phyloP scores from a whole-genome alignment of 2,113 vertebrate species.

The Sphyrna mokarran region DNA sequence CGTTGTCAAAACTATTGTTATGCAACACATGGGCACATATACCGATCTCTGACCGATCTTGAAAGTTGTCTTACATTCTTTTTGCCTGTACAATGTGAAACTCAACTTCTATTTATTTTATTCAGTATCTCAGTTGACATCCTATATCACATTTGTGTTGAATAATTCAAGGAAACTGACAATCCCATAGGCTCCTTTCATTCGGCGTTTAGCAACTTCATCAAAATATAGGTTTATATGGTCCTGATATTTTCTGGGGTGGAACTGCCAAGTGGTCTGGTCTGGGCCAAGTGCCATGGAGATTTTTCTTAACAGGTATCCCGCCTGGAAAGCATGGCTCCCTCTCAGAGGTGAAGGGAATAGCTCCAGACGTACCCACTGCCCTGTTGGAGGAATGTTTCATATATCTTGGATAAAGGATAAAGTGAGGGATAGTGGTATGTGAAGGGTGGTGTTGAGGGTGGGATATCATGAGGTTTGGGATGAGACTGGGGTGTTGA shows the following conservation, averaged over 20 bases:
- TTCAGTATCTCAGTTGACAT: background rate
- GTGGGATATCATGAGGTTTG: background rate
- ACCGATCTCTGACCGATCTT: background rate
- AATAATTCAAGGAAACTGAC: background rate
- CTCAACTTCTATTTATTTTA: background rate
- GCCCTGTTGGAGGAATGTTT: too few species aligned
- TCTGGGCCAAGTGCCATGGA: too few species aligned
- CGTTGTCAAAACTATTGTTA: background rate
- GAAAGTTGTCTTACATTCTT: background rate
- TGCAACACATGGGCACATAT: background rate
- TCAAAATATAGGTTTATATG: background rate
- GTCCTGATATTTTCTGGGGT: too few species aligned
- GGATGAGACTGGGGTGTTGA: background rate
- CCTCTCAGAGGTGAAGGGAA: too few species aligned
- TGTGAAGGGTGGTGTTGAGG: background rate
- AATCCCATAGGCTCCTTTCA: background rate
- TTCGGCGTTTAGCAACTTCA: background rate
- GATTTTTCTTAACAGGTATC: too few species aligned
- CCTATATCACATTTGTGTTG: background rate
- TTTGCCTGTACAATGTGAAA: background rate
- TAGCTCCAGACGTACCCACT: too few species aligned
- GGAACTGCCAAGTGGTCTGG: too few species aligned
- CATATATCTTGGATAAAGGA: background rate
- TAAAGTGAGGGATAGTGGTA: too few species aligned
- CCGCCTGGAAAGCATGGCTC: too few species aligned